Base-by-base conservation (phyloP, 2,113 vertebrate species). In the Tetrax tetrax region DNA sequence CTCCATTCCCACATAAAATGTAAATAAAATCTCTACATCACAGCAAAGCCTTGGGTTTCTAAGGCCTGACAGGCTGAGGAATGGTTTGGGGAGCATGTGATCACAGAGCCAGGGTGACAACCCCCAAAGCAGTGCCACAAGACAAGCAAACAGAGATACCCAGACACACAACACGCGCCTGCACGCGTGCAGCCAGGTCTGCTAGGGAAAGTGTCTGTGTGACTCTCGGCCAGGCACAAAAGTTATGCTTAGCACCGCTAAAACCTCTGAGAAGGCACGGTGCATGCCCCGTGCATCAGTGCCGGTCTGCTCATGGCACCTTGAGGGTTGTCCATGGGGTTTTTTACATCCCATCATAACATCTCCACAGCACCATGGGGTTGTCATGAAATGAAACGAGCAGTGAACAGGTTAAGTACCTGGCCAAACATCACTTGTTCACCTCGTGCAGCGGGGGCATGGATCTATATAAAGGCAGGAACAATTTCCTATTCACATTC, bases 401-500 rank as follows among this genome's bases (percentile, higher is more conserved):
- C 51, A 83, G 38, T 5, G 3, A 91, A 83, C 28, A 86, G 80
- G 24, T 82, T 76, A 78, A 51, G 11, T 31, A 45, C 41, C 23
- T 68, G 76, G 65, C 37, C 81, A 95, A 90, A 78, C 61, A 86
- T 48, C 35, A 10, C 50, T 84, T 6, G 21, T 38, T 88, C 51
- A 64, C 76, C 18, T 28, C 8, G 13, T 28, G 69, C 66, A 71
- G 35, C 3, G n/a, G 47, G 9, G 23, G 31, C 41, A 35, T 0
- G 0, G 50, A 51, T 29, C 37, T 20, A 1, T 31, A 76, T 35
- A 89, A 83, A 65, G n/a, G 81, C 48, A 65, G 77, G 25, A 94
- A 95, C 29, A 83, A 86, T 65, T 70, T 95, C 64, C 68, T 86
- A 45, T 70, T 86, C 85, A 91, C 19, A 5, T 7, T 66, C n/a